Evolutionary conservation across 2,113 vertebrate genomes (phyloP).

Genomic region (Gila orcuttii): DNA sequence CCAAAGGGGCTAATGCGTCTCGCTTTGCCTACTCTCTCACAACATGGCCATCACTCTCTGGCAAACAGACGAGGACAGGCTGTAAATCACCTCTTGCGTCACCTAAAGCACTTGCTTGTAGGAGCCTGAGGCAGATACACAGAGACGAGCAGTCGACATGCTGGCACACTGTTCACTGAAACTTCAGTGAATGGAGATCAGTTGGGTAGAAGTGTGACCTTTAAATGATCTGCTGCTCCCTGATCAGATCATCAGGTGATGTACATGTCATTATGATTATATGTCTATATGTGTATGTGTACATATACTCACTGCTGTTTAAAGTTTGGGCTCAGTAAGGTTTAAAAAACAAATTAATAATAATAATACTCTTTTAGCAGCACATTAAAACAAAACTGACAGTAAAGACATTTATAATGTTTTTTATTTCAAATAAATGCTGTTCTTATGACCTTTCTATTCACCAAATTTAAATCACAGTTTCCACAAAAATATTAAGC

Average conservation of each 20-base stretch:
- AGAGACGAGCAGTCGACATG: neutral
- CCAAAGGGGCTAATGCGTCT: slow-evolving; percentile 66
- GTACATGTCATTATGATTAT: neutral
- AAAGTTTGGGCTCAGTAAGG: too few relatives aligned
- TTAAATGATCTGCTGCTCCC: neutral
- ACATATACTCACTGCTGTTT: too few relatives aligned
- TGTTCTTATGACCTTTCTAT: too few relatives aligned
- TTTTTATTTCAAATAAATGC: too few relatives aligned
- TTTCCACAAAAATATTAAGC: neutral
- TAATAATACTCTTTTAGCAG: too few relatives aligned
- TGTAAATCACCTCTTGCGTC: neutral
- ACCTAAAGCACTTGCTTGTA: neutral
- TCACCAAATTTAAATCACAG: too few relatives aligned
- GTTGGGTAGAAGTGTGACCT: neutral
- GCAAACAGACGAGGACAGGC: neutral
- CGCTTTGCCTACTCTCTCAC: neutral
- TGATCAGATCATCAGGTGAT: neutral
- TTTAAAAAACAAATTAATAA: too few relatives aligned
- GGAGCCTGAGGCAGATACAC: neutral
- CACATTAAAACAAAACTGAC: too few relatives aligned
- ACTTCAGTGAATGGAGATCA: neutral
- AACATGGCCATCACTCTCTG: neutral
- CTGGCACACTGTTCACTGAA: neutral
- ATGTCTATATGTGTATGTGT: too few relatives aligned
- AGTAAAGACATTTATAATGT: too few relatives aligned